Evolutionary conservation across 2,797 vertebrate genomes (phyloP).

Genomic region (Phalloptychus januarius): DNA sequence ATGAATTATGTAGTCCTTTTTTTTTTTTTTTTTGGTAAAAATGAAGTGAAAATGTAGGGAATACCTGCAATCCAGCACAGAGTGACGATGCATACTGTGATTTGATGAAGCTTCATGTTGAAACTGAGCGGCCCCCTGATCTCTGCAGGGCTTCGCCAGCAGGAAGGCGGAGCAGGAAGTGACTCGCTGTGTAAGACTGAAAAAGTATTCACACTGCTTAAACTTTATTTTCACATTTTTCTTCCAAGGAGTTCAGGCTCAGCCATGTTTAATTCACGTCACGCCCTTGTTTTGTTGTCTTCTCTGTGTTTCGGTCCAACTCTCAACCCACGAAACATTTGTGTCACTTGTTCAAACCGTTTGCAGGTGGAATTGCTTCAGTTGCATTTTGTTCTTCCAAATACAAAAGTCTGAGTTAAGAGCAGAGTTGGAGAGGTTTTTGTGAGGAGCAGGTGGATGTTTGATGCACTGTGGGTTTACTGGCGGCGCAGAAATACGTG

Average conservation of each 20-base stretch:
- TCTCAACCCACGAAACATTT: neutral
- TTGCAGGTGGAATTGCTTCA: neutral
- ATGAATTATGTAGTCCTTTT: neutral
- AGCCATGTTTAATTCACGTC: neutral
- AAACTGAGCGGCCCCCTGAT: neutral
- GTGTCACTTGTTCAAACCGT: neutral
- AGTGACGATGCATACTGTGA: conserved; percentile 12
- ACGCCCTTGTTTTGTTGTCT: neutral
- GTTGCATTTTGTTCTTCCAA: too few species aligned
- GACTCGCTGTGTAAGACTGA: neutral
- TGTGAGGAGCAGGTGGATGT: conserved; percentile 28
- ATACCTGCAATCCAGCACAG: conserved; percentile 47
- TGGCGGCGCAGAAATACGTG: conserved; percentile 46
- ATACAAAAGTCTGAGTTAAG: neutral
- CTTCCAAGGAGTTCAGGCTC: neutral
- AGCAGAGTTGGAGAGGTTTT: conserved; percentile 33
- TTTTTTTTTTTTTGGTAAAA: neutral
- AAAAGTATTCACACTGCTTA: neutral
- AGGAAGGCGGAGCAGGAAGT: conserved; percentile 29
- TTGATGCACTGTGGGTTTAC: conserved; percentile 39
- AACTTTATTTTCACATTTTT: neutral
- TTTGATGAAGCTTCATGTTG: conserved; percentile 31
- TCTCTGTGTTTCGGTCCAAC: neutral
- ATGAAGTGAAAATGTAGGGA: too few species aligned
- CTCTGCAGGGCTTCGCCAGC: neutral